These are phyloP conservation scores for Xenus cinereus DNA, from an alignment of 2,113 vertebrate genomes.

Conservation along the genomic window DNA sequence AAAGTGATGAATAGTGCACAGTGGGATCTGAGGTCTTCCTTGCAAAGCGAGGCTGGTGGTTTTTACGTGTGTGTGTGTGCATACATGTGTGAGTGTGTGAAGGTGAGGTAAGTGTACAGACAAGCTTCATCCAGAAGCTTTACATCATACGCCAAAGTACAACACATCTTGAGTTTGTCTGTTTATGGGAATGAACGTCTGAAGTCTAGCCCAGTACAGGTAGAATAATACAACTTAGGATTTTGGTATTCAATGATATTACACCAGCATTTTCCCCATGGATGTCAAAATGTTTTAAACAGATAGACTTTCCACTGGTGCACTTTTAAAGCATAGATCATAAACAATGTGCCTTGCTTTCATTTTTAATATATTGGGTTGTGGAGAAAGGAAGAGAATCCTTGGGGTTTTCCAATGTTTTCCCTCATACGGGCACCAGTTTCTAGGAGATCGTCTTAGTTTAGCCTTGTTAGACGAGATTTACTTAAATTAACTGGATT, in stretches of 20 bases:
- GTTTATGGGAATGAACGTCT: neutral
- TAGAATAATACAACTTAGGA: neutral
- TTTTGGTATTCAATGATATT: neutral
- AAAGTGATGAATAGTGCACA: neutral
- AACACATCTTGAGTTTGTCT: neutral
- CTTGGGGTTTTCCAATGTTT: neutral
- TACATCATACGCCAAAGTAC: neutral
- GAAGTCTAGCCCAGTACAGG: neutral
- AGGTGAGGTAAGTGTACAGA: neutral
- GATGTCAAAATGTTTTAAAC: neutral
- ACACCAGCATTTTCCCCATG: neutral
- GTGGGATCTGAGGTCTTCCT: neutral
- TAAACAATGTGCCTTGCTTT: neutral
- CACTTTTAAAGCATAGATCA: neutral
- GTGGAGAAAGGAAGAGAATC: neutral
- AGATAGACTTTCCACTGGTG: neutral
- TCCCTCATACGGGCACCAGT: neutral
- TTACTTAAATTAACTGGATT: neutral
- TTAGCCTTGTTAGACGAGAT: neutral
- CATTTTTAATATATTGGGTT: neutral
- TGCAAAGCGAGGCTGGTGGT: neutral
- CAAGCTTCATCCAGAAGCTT: neutral
- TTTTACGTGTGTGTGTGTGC: rapidly evolving
- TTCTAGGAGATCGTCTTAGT: neutral
- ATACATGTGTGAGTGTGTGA: too few species aligned